Percentiles rank a stretch among this genome's conserved stretches.
phyloP scores from a whole-genome alignment of 2,113 vertebrate genomes.

The Narcine bancroftii region DNA sequence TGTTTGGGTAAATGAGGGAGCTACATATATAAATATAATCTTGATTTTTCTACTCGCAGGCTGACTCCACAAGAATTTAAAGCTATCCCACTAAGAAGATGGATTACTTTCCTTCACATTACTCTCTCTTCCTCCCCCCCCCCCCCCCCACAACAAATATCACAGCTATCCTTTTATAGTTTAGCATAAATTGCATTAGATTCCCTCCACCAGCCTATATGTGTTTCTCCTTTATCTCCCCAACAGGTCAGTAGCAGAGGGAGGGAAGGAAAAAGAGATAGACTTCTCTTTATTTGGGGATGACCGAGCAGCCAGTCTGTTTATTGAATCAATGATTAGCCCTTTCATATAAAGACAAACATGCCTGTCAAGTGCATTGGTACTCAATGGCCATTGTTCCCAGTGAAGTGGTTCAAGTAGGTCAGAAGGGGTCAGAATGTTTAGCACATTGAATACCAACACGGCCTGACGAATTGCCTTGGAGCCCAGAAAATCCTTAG shows the following conservation, averaged over 20 bases:
- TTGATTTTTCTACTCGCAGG: not conserved
- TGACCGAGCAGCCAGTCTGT: not conserved
- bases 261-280: not conserved
- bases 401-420: constrained; percentile 1
- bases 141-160: no score
- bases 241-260: not conserved
- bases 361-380: constrained; percentile 23
- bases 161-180: not conserved
- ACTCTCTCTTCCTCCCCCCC: not conserved
- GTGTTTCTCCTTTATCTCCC: not conserved
- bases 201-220: not conserved
- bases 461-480: not conserved
- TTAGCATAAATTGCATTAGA: not conserved
- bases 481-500: not conserved
- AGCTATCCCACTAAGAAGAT: not conserved
- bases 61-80: not conserved
- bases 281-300: not conserved
- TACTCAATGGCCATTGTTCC: constrained; percentile 29
- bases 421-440: constrained; percentile 30
- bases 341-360: constrained; percentile 32
- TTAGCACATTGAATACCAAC: constrained; percentile 11
- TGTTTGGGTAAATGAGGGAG: no score
- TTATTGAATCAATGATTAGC: constrained; percentile 24
- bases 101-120: not conserved
- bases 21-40: no score